Evolutionary conservation across 2,113 vertebrate species (phyloP).

Genomic region (Alaudala cheleensis): DNA sequence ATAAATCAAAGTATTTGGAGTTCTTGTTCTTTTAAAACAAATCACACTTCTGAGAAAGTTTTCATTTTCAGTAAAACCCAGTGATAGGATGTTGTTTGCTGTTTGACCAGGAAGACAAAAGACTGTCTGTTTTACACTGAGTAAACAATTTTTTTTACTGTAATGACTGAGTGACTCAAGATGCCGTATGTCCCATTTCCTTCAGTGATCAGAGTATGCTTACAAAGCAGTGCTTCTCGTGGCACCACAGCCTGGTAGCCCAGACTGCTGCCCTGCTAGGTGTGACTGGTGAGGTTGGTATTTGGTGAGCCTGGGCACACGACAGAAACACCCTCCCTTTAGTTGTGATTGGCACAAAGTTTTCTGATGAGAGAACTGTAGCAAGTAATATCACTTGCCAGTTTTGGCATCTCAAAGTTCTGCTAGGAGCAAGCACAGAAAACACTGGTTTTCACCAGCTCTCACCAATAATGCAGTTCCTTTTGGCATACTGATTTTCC

Average conservation of each 20-base stretch:
- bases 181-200: neutral
- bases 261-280: rapidly evolving
- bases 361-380: neutral
- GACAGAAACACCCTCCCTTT: neutral
- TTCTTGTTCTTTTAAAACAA: neutral
- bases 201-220: neutral
- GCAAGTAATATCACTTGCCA: rapidly evolving
- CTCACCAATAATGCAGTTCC: neutral
- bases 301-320: neutral
- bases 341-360: neutral
- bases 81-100: neutral
- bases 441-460: neutral
- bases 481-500: neutral
- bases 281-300: neutral
- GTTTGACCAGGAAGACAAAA: neutral
- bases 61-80: neutral
- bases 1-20: neutral
- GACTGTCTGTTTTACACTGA: neutral
- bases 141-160: neutral
- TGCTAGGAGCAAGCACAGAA: neutral
- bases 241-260: rapidly evolving
- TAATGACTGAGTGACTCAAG: neutral
- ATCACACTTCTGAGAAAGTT: neutral
- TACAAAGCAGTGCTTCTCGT: neutral
- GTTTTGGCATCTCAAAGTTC: neutral